Evolutionary conservation across 2,888 invertebrate genomes (phyloP).

Genomic region (Erebia palarica): DNA sequence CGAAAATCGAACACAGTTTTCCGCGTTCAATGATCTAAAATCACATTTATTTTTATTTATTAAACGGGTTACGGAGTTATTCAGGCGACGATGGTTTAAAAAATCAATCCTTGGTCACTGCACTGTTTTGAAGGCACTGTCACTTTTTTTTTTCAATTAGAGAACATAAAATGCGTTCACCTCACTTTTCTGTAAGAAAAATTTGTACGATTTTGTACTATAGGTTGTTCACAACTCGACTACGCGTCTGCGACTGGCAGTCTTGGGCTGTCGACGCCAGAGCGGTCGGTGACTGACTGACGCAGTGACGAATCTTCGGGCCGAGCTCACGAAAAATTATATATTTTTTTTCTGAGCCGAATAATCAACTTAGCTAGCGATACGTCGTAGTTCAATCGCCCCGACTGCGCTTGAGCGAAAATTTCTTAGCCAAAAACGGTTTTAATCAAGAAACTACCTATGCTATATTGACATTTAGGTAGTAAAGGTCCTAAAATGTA

Average conservation of each 20-base stretch:
- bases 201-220: constrained; percentile 81
- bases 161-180: constrained; percentile 59
- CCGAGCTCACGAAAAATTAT: constrained; percentile 75
- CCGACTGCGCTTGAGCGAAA: constrained; percentile 48
- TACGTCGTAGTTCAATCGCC: constrained; percentile 71
- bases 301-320: constrained; percentile 78
- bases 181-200: constrained; percentile 66
- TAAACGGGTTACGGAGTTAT: constrained; percentile 51
- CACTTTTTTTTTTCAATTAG: constrained; percentile 51
- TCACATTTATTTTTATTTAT: constrained; percentile 45
- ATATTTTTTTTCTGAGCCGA: constrained; percentile 76
- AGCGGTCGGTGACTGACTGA: constrained; percentile 75
- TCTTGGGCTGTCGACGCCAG: constrained; percentile 69
- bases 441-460: constrained; percentile 53
- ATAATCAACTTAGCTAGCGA: constrained; percentile 79
- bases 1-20: constrained; percentile 52
- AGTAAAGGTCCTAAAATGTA: constrained; percentile 31
- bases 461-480: constrained; percentile 13
- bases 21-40: constrained; percentile 73
- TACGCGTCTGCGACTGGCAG: constrained; percentile 62
- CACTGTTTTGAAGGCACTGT: constrained; percentile 67
- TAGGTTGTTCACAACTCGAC: constrained; percentile 75
- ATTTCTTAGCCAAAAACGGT: constrained; percentile 38
- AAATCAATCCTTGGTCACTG: constrained; percentile 50
- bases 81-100: constrained; percentile 50